Evolutionary conservation across 2,888 invertebrate genomes (phyloP), one percentile per base, ranked within the genome.

Genomic region (Eupithecia dodoneata): DNA sequence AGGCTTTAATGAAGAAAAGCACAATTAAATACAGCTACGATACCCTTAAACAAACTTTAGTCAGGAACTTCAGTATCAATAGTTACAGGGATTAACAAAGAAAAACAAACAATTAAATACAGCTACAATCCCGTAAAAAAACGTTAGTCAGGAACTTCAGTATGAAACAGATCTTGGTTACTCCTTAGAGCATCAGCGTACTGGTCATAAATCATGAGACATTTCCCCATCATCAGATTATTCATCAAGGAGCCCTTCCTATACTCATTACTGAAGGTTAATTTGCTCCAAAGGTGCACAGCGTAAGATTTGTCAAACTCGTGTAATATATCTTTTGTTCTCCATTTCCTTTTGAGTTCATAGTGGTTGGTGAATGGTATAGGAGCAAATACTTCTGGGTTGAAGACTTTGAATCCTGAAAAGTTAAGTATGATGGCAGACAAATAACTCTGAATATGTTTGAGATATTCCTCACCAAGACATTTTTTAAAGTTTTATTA

Each of bases 241-340:
- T 63, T 63, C 63, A 63, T 63, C 63, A 63, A 63, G 63, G 63
- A 63, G 4, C 10, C 63, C 30, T 63, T 18, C 10, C 30, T 63
- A 30, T 63, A 63, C 30, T 30, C 63, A 7, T 63, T 63, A 12
- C 63, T 63, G 12, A 0, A 2, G 18, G 63, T 63, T 4, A 30
- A 63, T 63, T 30, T 63, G 63, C 63, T 63, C 63, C 63, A 63
- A 63, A 63, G 63, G 10, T 63, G 18, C 9, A 63, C 63, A 12
- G 30, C 30, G 4, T 63, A 4, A 30, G 63, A 63, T 10, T 18
- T 30, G 10, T 63, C 30, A 3, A 63, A 63, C 10, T 63, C 10
- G 10, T 12, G 30, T 30, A 63, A 30, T 63, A 63, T 4, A 63
- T 63, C 63, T 63, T 63, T 63, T 63, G 30, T 4, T 18, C 63